Evolutionary conservation across 2,888 invertebrate genomes (phyloP), one percentile per base, ranked within the genome.

Genomic region (Crematogaster levior): DNA sequence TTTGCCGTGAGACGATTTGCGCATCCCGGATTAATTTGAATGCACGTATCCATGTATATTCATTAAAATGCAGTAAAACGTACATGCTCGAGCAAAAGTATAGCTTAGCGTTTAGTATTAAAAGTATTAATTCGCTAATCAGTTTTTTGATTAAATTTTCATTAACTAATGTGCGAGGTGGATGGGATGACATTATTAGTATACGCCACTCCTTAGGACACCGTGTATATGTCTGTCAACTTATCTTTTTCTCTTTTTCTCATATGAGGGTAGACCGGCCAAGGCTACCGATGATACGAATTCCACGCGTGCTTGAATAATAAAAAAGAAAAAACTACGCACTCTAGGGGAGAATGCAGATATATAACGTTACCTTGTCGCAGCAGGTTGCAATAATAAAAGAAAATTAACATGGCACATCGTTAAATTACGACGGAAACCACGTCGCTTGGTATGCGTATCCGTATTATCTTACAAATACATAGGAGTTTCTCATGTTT

Each of bases 271-370:
- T 37, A 24, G 10, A 51, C n/a, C 48, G 24, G 61, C 46, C 75
- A 75, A 75, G 63, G 75, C 63, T 63, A 63, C n/a, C 12, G 75
- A 75, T 63, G 51, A 75, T 51, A 63, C 37, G 63, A 75, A 75
- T 75, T 63, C 51, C 48, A 21, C 37, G 40, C 75, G 40, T 63
- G 63, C 27, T 51, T 75, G 48, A 51, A 75, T 75, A 63, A 63
- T 51, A 75, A 75, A 75, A 75, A 73, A 72, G 43, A 24, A 73
- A 72, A 58, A 24, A 51, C 12, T 9, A 58, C 4, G 18, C 4
- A 30, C n/a, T 37, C 21, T 34, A 34, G 2, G 18, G 4, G 12
- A 46, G 61, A 48, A 61, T 34, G 37, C n/a, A 74, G 18, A 63
- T 63, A 34, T 37, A 63, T 63, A 60, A 74, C 18, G 12, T 75